Conservation (phyloP, 2,113 vertebrate species). For the Copsychus sechellarum region DNA sequence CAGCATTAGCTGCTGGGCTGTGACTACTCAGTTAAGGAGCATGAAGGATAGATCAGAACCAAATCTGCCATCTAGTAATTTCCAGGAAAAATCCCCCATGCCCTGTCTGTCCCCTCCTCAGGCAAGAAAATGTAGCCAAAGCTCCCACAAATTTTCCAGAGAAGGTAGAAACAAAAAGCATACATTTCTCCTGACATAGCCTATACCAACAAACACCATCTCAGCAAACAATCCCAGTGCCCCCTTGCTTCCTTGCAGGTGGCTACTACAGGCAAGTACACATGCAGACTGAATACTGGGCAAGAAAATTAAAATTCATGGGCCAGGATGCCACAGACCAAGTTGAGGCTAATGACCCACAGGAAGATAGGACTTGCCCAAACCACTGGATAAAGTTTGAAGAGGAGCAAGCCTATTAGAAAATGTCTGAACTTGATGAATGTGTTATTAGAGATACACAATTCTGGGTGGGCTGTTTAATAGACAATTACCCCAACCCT, state of each 20-base stretch:
- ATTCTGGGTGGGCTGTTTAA: background rate
- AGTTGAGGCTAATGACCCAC: background rate
- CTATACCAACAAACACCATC: background rate
- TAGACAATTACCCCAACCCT: background rate
- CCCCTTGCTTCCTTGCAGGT: background rate
- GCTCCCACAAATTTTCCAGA: background rate
- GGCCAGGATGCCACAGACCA: background rate
- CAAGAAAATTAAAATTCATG: background rate
- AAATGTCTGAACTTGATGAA: background rate
- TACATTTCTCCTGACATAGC: background rate
- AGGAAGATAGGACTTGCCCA: accelerated
- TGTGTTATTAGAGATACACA: background rate
- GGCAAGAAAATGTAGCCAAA: background rate
- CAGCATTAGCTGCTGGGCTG: background rate
- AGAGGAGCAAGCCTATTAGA: background rate
- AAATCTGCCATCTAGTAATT: background rate
- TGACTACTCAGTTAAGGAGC: background rate
- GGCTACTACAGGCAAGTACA: background rate
- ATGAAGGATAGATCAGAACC: background rate
- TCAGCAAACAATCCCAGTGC: background rate
- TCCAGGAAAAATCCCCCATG: background rate
- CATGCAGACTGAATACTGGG: background rate
- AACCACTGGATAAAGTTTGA: background rate
- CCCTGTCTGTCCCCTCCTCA: background rate
- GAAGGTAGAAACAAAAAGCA: background rate